Base-by-base conservation (phyloP, 2,113 vertebrate genomes). In the Gymnarchus niloticus region DNA sequence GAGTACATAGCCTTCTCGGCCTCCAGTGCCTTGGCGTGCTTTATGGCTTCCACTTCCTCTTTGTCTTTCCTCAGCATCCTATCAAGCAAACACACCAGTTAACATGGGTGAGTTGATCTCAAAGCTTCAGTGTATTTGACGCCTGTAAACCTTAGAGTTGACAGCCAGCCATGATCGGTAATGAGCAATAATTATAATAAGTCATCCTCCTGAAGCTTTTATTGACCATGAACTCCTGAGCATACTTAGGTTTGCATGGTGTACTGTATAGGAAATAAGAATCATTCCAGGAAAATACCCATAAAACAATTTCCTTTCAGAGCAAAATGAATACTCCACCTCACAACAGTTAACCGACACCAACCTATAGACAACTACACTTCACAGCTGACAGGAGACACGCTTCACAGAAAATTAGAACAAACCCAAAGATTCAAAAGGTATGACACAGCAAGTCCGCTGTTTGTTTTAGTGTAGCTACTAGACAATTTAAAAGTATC, bases 1-100 rank as follows among this genome's bases (percentile, higher is more conserved):
- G 98, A 99, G 89, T 99, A 99, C 98, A 99, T 99, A 69, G 98
- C 97, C 89, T 99, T 99, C 87, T 99, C 98, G 5, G 98, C 98
- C 88, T 99, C 98, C 88, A 99, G 88, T 1, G 98, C 98, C 80
- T 99, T 99, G 89, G 98, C 98, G 0, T 98, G 97, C 84, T 99
- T 99, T 88, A 99, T 99, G 61, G 98, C 97, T 89, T 99, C 98
- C 0, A 97, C 96, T 88, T 99, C 98, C 80, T 99, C 97, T 85
- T 99, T 99, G 92, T 99, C 97, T 87, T 99, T 99, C 87, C 96
- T 94, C 87, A 99, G 91, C 98, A 99, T 98, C 93, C 98, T 99
- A 88, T 73, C 56, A 84, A 46, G 89, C 89, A 87, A 19, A 85
- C 0, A 56, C n/a, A 65, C 28, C 51, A 25, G 51, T 89, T 86